Base-by-base conservation (phyloP, 2,888 invertebrate species). In the Coelogynopora nodosa region DNA sequence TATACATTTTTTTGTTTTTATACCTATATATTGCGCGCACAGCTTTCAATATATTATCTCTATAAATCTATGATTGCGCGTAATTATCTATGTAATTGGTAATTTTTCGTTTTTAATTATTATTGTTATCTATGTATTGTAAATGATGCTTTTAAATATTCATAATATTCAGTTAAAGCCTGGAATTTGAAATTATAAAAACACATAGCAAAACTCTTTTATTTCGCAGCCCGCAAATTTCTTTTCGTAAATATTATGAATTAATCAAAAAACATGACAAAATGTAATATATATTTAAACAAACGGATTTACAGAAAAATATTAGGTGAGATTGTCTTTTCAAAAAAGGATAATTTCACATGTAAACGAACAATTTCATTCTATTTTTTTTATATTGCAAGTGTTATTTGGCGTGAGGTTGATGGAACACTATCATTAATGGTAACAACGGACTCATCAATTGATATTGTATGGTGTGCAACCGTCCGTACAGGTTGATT, bases 311-410 rank as follows among this genome's bases (percentile, higher is more conserved):
- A 23, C 74, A 5, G 74, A 74, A 74, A 74, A 74, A 74, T 74
- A 74, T 74, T 74, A 26, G 27, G 23, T 74, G 74, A 13, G 74
- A 49, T 49, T 5, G 5, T 13, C 23, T 74, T 74, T 74, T n/a
- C 74, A 74, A 74, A 74, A 74, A 23, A 74, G 74, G 74, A 74
- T 74, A 74, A 74, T 74, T 74, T 74, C 74, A 74, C 74, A 74
- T 74, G 74, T 23, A 74, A 74, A 74, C 74, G 27, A 18, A 74
- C 74, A 74, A 74, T 74, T 74, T 74, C 74, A 74, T 74, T 74
- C 74, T 13, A 74, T 74, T 74, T 74, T 74, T 74, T 74, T 74
- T 23, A 5, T 13, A 13, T 74, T 13, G 27, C 23, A 74, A 74
- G 74, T 74, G 74, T 74, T 74, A 2, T 10, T 74, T 74, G 27